Evolutionary conservation across 2,888 invertebrate species (phyloP), one percentile per base, ranked within the genome.

Genomic region (Andrena bicolor): DNA sequence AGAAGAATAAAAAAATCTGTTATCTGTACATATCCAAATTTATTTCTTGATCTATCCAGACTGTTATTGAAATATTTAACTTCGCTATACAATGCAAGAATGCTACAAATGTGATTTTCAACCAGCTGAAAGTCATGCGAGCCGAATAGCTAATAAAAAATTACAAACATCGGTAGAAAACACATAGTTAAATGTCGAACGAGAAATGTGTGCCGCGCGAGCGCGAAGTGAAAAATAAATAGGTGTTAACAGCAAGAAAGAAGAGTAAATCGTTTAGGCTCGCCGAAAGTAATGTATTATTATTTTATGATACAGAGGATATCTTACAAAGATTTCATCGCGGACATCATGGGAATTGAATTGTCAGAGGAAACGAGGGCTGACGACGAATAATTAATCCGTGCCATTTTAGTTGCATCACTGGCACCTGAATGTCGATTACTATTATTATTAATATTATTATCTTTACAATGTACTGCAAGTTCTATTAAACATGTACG

Each of bases 321-420:
- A 90, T 92, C 91, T 90, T 92, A 92, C 92, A 92, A 91, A 90
- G 90, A 89, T 88, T 92, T 91, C 84, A 83, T 84, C 83, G 75
- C 88, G 84, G 85, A 90, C 79, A 90, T 92, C 68, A 86, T 92
- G 85, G 91, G 91, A 86, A 88, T 92, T 72, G 90, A 88, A 81
- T 83, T 83, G 84, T 73, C 83, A 76, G 85, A 88, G 86, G 85
- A 86, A 85, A 89, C 70, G 82, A 85, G 84, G 81, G 81, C 81
- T 82, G 83, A 86, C 73, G 68, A 77, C 65, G 79, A 85, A 61
- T 70, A 80, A 85, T 79, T 78, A 84, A 80, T 60, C 60, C 68
- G 63, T 78, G 68, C 75, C 79, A 53, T 86, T 56, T 56, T 71
- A 80, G 63, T 78, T 77, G 77, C 79, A 79, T 80, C 75, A 78